Evolutionary conservation across 2,888 invertebrate genomes (phyloP).

Genomic region (Harpalus rufipes): DNA sequence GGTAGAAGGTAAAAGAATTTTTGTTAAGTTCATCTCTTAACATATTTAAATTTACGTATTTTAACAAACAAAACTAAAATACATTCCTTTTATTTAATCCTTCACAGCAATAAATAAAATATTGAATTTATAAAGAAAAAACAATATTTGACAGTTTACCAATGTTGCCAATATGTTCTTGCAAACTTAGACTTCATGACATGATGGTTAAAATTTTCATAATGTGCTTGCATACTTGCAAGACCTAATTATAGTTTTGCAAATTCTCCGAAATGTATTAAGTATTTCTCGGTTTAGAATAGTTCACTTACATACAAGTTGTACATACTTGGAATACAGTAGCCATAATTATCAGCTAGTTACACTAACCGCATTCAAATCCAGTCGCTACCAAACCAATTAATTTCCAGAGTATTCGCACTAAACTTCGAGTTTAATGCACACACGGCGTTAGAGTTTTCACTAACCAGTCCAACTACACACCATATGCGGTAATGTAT

Average conservation of each 20-base stretch:
- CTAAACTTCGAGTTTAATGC: neutral
- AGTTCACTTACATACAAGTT: constrained; percentile 17
- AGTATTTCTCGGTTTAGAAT: constrained; percentile 7
- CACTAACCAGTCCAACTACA: constrained; percentile 1
- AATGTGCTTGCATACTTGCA: too few species aligned
- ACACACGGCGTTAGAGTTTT: neutral
- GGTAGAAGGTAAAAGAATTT: too few species aligned
- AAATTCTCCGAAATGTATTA: neutral
- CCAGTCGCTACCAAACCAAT: constrained; percentile 10
- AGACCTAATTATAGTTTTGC: neutral
- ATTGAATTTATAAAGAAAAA: too few species aligned
- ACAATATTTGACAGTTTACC: too few species aligned
- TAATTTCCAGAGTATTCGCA: constrained; percentile 1
- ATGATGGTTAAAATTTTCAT: too few species aligned
- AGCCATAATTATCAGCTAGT: constrained; percentile 30
- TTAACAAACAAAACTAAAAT: too few species aligned
- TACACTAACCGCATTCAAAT: constrained; percentile 12
- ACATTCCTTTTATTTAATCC: too few species aligned
- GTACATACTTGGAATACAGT: constrained; percentile 13
- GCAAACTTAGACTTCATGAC: too few species aligned
- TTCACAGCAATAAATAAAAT: too few species aligned
- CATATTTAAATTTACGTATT: too few species aligned
- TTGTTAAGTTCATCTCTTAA: too few species aligned
- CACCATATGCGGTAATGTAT: constrained; percentile 10
- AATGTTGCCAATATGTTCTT: too few species aligned